These are phyloP conservation scores for Dryomyza anilis DNA, from an alignment of 2,888 invertebrate genomes.

Conservation along the genomic window DNA sequence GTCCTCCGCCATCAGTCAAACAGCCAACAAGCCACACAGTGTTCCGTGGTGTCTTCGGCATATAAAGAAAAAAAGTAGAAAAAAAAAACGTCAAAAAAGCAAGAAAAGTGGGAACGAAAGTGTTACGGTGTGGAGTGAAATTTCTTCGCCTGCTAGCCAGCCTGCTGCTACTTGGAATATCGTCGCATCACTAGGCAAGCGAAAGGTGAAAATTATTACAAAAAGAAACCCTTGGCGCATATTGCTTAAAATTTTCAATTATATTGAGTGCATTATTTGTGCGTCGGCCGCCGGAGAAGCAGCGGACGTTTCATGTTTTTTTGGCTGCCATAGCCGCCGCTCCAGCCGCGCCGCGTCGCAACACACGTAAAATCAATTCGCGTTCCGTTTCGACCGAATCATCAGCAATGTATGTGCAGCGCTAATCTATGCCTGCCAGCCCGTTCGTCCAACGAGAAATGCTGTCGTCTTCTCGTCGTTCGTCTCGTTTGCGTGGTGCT, in stretches of 20 bases:
- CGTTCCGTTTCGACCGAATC: slow-evolving; percentile 39
- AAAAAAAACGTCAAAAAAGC: neutral
- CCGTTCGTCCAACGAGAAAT: slow-evolving; percentile 26
- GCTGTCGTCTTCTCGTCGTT: slow-evolving; percentile 26
- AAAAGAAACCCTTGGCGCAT: slow-evolving; percentile 24
- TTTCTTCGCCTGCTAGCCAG: no score
- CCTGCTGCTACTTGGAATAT: slow-evolving; percentile 4
- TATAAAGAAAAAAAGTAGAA: slow-evolving; percentile 25
- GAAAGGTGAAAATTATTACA: slow-evolving; percentile 32
- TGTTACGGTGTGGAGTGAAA: slow-evolving; percentile 31
- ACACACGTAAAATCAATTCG: slow-evolving; percentile 52
- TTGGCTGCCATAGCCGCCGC: slow-evolving; percentile 12
- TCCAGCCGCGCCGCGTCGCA: slow-evolving; percentile 24
- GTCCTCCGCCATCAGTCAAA: neutral
- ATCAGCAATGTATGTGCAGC: slow-evolving; percentile 49
- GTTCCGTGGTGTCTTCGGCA: slow-evolving; percentile 22
- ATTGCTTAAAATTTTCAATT: no score
- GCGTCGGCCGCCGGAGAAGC: neutral
- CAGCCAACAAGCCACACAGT: neutral
- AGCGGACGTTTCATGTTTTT: neutral
- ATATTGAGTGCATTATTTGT: neutral
- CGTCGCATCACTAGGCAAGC: neutral
- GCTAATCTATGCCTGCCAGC: slow-evolving; percentile 45
- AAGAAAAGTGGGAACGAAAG: slow-evolving; percentile 13
- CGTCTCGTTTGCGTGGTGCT: slow-evolving; percentile 8